Conservation (phyloP, 2,888 invertebrate genomes). For the Chesias legatella region DNA sequence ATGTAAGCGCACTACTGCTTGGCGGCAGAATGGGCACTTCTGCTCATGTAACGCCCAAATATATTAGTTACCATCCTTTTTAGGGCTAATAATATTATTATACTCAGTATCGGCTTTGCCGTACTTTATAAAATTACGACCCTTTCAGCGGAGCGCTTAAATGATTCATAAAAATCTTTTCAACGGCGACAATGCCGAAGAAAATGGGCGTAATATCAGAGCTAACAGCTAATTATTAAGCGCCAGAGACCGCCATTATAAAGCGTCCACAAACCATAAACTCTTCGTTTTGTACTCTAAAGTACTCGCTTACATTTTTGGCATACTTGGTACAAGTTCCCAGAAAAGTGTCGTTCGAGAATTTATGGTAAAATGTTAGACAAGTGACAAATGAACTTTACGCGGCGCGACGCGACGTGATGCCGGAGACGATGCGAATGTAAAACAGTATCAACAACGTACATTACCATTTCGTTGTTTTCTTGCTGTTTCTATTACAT, state of each 20-base stretch:
- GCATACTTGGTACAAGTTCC: conserved; percentile 41
- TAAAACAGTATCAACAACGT: conserved; percentile 54
- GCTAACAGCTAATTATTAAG: conserved; percentile 39
- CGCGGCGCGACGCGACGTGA: conserved; percentile 53
- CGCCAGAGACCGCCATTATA: conserved; percentile 33
- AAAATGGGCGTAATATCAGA: conserved; percentile 31
- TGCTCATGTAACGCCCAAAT: too few relatives aligned
- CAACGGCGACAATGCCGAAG: conserved; percentile 26
- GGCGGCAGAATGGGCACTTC: too few relatives aligned
- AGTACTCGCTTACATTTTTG: conserved; percentile 38
- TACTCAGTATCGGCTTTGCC: not conserved
- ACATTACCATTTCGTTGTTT: conserved; percentile 45
- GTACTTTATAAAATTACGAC: conserved; percentile 18
- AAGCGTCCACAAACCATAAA: conserved; percentile 32
- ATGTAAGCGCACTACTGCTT: too few relatives aligned
- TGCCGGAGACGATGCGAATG: conserved; percentile 56
- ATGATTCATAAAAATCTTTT: conserved; percentile 22
- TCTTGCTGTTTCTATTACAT: conserved; percentile 36
- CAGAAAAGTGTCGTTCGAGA: conserved; percentile 45
- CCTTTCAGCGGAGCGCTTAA: conserved; percentile 10
- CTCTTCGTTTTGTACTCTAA: conserved; percentile 33
- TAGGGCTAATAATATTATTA: not conserved
- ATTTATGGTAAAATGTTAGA: conserved; percentile 52
- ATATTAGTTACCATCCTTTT: too few relatives aligned
- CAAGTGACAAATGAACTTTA: conserved; percentile 65